Conservation (phyloP, 30 jellyfish, hydroid and myxozoan species). For the Rhopilema esculentum region DNA sequence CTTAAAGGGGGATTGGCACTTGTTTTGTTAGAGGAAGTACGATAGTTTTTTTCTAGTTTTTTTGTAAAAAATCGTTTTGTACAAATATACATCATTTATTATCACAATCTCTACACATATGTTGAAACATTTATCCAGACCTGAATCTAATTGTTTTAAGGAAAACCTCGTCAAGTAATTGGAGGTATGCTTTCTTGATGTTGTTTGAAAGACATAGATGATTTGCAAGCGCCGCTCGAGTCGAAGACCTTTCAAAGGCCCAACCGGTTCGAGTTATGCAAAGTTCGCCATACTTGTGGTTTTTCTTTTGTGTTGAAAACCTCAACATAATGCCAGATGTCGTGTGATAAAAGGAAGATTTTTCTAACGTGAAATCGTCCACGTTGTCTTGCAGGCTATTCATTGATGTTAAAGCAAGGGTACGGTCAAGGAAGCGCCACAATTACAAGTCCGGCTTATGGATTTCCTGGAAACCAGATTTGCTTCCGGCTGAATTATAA, state of each 20-base stretch:
- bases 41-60: too few species aligned
- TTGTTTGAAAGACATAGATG: too few species aligned
- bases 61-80: too few species aligned
- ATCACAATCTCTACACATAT: too few species aligned
- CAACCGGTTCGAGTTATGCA: not conserved
- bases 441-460: constrained; percentile 60
- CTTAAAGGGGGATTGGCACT: too few species aligned
- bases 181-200: too few species aligned
- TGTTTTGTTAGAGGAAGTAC: too few species aligned
- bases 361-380: not conserved
- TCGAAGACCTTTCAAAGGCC: not conserved
- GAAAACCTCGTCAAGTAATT: too few species aligned
- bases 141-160: too few species aligned
- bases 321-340: not conserved
- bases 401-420: constrained; percentile 10
- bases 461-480: constrained; percentile 3
- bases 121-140: too few species aligned
- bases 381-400: not conserved
- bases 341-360: not conserved
- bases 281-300: not conserved
- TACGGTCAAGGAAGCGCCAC: constrained; percentile 45
- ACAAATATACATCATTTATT: too few species aligned
- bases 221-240: too few species aligned
- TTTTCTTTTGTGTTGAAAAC: not conserved
- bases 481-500: constrained; percentile 52